Base-by-base conservation (phyloP, 2,113 vertebrate species). In the Propithecus coquereli region DNA sequence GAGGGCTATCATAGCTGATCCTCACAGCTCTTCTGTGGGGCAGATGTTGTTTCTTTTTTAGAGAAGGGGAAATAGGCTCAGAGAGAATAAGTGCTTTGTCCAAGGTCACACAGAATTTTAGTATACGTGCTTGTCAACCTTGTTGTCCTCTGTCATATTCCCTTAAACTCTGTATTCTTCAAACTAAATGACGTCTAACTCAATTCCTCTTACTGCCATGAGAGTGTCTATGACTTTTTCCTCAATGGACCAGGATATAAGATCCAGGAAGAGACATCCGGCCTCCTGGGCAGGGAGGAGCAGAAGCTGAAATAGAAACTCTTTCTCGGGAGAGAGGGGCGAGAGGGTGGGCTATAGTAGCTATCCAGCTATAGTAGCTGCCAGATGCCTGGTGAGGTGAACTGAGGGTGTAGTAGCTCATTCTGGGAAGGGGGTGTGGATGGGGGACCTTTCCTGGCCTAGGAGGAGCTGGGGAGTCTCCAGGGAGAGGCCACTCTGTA, bases 41-140 rank as follows among this genome's bases (percentile, higher is more conserved):
- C 65, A 74, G 20, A 73, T 90, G 25, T 74, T 95, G 45, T 40
- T 96, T 65, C 54, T 86, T 34, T 77, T 90, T 94, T 92, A 94
- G 76, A 94, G 43, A 87, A 87, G 68, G 18, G 13, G 45, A 84
- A 80, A 84, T 40, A 63, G 90, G 27, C 74, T 96, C 54, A 79
- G 66, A 93, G 30, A 90, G 32, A 80, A 63, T 22, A 57, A 63
- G 20, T 45, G 32, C 27, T 32, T 91, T 96, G 82, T 40, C 66
- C 43, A 63, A 80, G 74, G 71, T 89, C 83, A 86, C 50, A 89
- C 27, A 63, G 47, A 91, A 89, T 90, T 90, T 93, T 94, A 88
- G 82, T 50, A 37, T 40, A 82, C n/a, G 50, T 93, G 57, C 57
- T 95, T 87, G 79, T 96, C 90, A 83, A 65, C 82, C 57, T 85